A percentile compares a stretch with the other conserved stretches of the same genome.
Conservation (phyloP, 2,888 invertebrate species). For the Pterobdella sp. region DNA sequence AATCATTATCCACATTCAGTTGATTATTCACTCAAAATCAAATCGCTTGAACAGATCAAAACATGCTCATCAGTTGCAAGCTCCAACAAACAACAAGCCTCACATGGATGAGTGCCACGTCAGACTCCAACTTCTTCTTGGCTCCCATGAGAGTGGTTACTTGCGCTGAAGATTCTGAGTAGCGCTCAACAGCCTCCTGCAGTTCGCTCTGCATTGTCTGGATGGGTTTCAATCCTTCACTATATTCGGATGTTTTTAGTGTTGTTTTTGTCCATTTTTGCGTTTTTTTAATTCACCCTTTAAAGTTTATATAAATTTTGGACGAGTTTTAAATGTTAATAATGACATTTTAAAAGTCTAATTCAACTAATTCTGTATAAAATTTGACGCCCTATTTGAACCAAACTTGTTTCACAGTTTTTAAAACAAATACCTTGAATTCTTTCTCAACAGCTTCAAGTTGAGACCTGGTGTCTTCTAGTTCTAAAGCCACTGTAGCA, state of each 20-base stretch:
- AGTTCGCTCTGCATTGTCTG: constrained; percentile 29
- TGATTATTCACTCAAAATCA: too few relatives aligned
- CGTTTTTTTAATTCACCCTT: neutral
- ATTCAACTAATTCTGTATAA: too few relatives aligned
- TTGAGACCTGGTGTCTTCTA: constrained; percentile 25
- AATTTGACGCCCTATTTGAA: too few relatives aligned
- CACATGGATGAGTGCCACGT: constrained; percentile 28
- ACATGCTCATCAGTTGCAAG: too few relatives aligned
- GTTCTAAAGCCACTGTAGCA: constrained; percentile 19
- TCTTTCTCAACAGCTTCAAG: constrained; percentile 30
- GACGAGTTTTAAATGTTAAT: too few relatives aligned
- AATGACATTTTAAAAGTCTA: too few relatives aligned
- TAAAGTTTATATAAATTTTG: too few relatives aligned
- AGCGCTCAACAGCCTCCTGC: constrained; percentile 29
- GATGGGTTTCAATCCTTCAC: too few relatives aligned
- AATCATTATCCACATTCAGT: too few relatives aligned
- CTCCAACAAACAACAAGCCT: neutral
- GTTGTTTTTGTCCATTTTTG: neutral
- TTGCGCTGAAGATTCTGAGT: constrained; percentile 21
- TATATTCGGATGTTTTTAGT: neutral
- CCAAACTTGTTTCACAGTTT: too few relatives aligned
- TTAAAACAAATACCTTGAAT: constrained; percentile 21
- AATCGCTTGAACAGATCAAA: too few relatives aligned
- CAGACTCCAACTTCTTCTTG: constrained; percentile 29
- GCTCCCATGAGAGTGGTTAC: constrained; percentile 19